Percentiles rank a stretch among this genome's conserved stretches.
Evolutionary conservation across 2,113 vertebrate species (phyloP).

Genomic region (Podiceps cristatus): DNA sequence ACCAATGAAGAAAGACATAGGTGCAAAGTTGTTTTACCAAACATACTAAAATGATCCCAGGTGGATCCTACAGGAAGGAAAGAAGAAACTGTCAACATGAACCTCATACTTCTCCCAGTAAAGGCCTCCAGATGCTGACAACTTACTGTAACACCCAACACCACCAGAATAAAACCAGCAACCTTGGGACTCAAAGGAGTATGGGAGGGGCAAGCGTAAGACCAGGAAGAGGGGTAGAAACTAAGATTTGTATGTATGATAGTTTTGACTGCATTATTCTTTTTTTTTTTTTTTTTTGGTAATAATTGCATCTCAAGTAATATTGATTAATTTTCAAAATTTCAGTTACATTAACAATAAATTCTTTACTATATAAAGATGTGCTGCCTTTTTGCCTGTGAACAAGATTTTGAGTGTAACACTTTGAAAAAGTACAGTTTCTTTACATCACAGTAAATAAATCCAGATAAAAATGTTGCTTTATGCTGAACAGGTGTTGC

Average conservation of each 20-base stretch:
- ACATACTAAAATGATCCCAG: background rate
- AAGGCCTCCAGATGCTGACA: background rate
- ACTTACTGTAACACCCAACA: background rate
- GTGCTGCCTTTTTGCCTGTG: background rate
- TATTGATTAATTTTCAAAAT: background rate
- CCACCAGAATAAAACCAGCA: background rate
- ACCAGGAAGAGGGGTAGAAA: background rate
- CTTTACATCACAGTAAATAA: conserved; percentile 30
- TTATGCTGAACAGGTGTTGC: conserved; percentile 44
- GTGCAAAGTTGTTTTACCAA: background rate
- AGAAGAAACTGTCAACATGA: background rate
- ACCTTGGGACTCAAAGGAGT: background rate
- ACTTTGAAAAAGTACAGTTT: background rate
- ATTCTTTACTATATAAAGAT: background rate
- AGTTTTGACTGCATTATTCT: background rate
- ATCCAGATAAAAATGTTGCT: background rate
- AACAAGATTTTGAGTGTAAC: background rate
- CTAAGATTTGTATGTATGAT: background rate
- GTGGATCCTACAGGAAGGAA: background rate
- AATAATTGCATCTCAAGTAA: background rate
- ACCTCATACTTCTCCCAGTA: background rate
- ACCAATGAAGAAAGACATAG: background rate
- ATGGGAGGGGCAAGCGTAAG: rapidly evolving
- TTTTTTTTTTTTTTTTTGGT: background rate
- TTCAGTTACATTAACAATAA: background rate